phyloP scores from a whole-genome alignment of 2,888 invertebrate genomes.

The Papilio demoleus region DNA sequence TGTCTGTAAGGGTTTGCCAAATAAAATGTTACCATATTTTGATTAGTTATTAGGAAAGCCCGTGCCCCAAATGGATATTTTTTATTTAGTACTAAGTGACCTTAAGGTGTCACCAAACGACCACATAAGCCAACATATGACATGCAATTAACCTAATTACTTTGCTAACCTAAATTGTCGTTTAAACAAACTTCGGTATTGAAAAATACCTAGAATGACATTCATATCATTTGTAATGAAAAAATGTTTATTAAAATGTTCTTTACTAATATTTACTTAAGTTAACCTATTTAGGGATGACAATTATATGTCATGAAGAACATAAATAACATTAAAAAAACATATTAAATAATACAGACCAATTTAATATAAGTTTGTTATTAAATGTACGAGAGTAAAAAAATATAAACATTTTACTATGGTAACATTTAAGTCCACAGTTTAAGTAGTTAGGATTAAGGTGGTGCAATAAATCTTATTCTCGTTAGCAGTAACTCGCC shows the following conservation, averaged over 20 bases:
- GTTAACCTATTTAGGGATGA: too few relatives aligned
- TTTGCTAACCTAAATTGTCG: constrained; percentile 5
- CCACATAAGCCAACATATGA: not conserved
- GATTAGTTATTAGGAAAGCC: too few relatives aligned
- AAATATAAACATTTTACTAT: not conserved
- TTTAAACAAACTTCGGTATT: not conserved
- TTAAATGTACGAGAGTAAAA: too few relatives aligned
- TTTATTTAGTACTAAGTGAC: not conserved
- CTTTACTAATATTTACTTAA: too few relatives aligned
- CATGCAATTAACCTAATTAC: constrained; percentile 4
- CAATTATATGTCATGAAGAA: too few relatives aligned
- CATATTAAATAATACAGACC: too few relatives aligned
- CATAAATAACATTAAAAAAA: too few relatives aligned
- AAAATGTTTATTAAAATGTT: too few relatives aligned
- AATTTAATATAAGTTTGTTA: too few relatives aligned
- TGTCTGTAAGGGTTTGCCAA: too few relatives aligned
- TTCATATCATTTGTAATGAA: too few relatives aligned
- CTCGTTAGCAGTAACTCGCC: constrained; percentile 30
- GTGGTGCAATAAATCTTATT: constrained; percentile 32
- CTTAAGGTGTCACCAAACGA: not conserved
- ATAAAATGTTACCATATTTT: too few relatives aligned
- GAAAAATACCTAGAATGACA: not conserved
- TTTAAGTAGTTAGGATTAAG: constrained; percentile 30
- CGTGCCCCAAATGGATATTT: not conserved
- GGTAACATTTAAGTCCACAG: constrained; percentile 3